phyloP scores from a whole-genome alignment of 2,888 invertebrate genomes.

The Heteromyza rotundicornis region DNA sequence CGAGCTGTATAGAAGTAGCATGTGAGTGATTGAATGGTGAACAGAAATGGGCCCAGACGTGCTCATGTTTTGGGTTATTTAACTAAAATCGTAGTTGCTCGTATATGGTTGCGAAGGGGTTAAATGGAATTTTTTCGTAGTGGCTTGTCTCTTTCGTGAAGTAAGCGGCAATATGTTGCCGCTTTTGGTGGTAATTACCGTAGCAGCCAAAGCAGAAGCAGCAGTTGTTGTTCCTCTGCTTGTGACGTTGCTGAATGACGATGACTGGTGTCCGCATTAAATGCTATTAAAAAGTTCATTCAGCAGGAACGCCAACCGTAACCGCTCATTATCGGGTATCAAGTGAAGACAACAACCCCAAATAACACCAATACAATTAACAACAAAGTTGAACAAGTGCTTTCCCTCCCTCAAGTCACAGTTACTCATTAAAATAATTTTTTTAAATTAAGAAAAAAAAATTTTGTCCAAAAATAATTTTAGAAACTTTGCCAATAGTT shows the following conservation, averaged over 20 bases:
- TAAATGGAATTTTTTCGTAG: constrained; percentile 7
- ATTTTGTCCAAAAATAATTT: no score
- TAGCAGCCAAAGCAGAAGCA: not conserved
- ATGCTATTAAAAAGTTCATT: constrained; percentile 31
- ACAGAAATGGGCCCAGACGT: not conserved
- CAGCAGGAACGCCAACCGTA: constrained; percentile 25
- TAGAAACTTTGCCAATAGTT: no score
- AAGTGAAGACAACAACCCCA: not conserved
- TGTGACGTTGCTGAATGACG: not conserved
- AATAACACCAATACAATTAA: no score
- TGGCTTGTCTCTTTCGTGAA: no score
- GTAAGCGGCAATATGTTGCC: constrained; percentile 28
- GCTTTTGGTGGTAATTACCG: constrained; percentile 5
- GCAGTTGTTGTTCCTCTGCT: not conserved
- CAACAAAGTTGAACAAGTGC: no score
- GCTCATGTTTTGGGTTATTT: not conserved
- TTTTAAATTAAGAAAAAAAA: no score
- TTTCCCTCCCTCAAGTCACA: no score
- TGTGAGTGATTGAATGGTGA: constrained; percentile 26
- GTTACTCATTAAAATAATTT: no score
- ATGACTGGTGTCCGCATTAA: not conserved
- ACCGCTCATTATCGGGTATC: constrained; percentile 21
- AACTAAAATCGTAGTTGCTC: not conserved
- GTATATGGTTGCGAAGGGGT: constrained; percentile 23
- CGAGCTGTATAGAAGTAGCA: constrained; percentile 25